phyloP scores from a whole-genome alignment of 2,888 invertebrate genomes.

The Heteromyza rotundicornis region DNA sequence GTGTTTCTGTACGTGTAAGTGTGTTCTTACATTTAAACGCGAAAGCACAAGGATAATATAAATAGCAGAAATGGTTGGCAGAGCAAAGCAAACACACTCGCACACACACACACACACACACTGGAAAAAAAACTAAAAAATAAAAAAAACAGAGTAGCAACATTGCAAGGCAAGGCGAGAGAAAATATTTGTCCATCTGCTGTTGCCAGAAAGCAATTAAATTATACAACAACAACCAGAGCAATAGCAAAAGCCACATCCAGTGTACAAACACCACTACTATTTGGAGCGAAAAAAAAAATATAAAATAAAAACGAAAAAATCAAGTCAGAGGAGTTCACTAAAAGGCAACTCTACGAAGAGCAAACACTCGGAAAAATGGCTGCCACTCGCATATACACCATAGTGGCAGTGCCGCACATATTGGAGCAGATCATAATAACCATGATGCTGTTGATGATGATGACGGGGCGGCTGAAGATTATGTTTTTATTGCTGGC shows the following conservation, averaged over 20 bases:
- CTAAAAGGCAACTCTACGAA: background rate
- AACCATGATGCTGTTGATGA: background rate
- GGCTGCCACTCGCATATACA: background rate
- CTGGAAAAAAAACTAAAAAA: too few species aligned
- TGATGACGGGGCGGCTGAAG: background rate
- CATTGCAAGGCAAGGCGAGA: background rate
- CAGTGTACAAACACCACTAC: background rate
- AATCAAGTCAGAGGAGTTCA: background rate
- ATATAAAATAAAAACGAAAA: background rate
- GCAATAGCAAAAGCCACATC: background rate
- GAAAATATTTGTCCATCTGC: background rate
- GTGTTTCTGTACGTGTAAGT: background rate
- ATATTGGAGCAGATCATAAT: background rate
- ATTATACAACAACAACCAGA: background rate
- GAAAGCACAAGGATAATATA: background rate
- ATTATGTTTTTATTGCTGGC: background rate
- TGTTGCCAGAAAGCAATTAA: conserved; percentile 3
- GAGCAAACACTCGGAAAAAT: background rate
- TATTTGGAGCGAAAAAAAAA: background rate
- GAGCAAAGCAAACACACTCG: background rate
- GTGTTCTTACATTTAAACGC: background rate
- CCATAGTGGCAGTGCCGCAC: background rate
- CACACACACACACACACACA: too few species aligned
- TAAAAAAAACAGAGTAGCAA: background rate
- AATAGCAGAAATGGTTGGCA: background rate